These are phyloP conservation scores for Chunga burmeisteri DNA, from an alignment of 2,113 vertebrate species.

Conservation along the genomic window DNA sequence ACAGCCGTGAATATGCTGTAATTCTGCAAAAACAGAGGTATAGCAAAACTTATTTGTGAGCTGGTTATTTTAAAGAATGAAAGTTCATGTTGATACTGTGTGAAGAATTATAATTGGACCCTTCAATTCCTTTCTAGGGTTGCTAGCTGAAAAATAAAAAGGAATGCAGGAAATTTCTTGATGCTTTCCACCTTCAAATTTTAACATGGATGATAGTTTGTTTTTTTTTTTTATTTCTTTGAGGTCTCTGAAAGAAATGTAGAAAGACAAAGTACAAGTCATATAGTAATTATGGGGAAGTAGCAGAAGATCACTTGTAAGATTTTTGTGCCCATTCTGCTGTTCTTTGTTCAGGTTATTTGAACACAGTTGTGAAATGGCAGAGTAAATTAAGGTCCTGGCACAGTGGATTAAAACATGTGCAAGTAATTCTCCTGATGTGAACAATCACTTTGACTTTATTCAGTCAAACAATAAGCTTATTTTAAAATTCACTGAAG, in stretches of 20 bases:
- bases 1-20: not conserved
- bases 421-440: not conserved
- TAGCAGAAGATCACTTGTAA: not conserved
- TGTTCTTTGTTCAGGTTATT: not conserved
- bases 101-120: not conserved
- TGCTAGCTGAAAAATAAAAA: not conserved
- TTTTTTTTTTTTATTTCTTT: not conserved
- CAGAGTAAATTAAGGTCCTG: not conserved
- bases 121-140: not conserved
- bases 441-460: not conserved
- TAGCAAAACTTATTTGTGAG: not conserved
- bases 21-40: not conserved
- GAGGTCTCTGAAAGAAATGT: not conserved
- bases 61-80: not conserved
- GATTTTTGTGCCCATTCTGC: not conserved
- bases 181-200: not conserved
- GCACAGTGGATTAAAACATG: not conserved
- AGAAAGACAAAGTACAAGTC: not conserved
- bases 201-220: not conserved
- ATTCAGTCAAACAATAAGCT: slow-evolving; percentile 15
- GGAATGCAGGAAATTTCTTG: not conserved
- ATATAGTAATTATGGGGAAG: not conserved
- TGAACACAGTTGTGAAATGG: not conserved
- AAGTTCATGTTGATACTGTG: not conserved
- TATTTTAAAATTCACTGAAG: slow-evolving; percentile 16